Evolutionary conservation across 2,888 invertebrate genomes (phyloP), one percentile per base, ranked within the genome.

Genomic region (Lepidocyrtoides sp.): DNA sequence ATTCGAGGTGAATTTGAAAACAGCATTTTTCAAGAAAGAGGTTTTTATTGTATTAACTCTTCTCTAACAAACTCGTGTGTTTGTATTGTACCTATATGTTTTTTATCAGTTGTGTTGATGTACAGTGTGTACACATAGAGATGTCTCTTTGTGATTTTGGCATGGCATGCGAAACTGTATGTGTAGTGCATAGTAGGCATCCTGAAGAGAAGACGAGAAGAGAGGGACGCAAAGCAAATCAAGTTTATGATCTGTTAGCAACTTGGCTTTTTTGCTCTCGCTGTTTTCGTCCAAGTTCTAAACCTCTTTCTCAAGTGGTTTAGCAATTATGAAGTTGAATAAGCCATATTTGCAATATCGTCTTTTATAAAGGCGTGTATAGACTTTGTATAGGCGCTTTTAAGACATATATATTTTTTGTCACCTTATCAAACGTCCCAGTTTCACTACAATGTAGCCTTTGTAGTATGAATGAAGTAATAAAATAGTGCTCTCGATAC

Each of bases 401-500:
- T 14, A 2, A 32, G 5, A 14, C 1, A 29, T 0, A 32, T 32
- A 66, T 32, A 8, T 72, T 72, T 66, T 72, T 41, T 72, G 69
- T 63, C 60, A 54, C 36, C 79, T 79, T 79, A 54, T 75, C 48
- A 72, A 29, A 48, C 17, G 20, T 3, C 79, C 36, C 54, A 79
- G 32, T 57, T 79, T n/a, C 3, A 69, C 12, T 57, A 51, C 4
- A 32, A n/a, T 10, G 17, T 17, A 48, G 20, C 17, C 8, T 41
- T 7, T 10, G 23, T 29, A 29, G 2, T 36, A 26, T 82, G 44
- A 32, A n/a, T 69, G 26, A 66, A 23, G 44, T 23, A 44, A 17
- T 83, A 83, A 83, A 66, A 66, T 29, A 23, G 44, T 44, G 57
- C n/a, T 44, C 36, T 1, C 29, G 66, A 83, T 63, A 66, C 14